These are phyloP conservation scores for Atractosteus spatula DNA, from an alignment of 2,113 vertebrate species.

Conservation along the genomic window DNA sequence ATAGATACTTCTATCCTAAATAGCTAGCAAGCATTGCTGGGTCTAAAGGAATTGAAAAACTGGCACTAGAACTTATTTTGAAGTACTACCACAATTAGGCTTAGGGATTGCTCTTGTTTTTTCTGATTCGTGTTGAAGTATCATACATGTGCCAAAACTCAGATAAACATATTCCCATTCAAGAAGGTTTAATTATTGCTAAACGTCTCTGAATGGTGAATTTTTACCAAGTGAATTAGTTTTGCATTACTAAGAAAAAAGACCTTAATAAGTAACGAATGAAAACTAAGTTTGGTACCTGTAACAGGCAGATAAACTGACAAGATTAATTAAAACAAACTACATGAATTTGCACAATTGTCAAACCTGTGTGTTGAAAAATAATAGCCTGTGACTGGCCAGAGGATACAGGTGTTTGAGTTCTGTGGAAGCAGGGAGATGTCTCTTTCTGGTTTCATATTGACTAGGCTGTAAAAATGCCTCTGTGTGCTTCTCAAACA, in stretches of 20 bases:
- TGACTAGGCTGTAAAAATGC: constrained; percentile 21
- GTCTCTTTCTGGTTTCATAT: constrained; percentile 17
- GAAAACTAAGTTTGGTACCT: constrained; percentile 61
- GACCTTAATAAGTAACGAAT: constrained; percentile 59
- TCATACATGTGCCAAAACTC: constrained; percentile 55
- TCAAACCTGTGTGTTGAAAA: constrained; percentile 72
- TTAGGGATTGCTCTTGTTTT: constrained; percentile 47
- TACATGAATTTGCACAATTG: constrained; percentile 71
- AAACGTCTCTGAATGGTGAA: constrained; percentile 52
- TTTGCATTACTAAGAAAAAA: constrained; percentile 62
- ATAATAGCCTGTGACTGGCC: constrained; percentile 63
- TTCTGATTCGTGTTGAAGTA: constrained; percentile 31
- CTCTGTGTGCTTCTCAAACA: neutral
- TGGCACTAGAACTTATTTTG: constrained; percentile 49
- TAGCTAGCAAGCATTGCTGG: constrained; percentile 33
- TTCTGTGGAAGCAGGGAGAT: constrained; percentile 22
- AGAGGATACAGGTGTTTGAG: constrained; percentile 58
- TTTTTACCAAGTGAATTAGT: constrained; percentile 47
- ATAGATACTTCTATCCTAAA: neutral
- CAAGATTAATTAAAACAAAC: constrained; percentile 66
- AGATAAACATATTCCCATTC: constrained; percentile 46
- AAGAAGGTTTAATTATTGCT: constrained; percentile 53
- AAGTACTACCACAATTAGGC: constrained; percentile 65
- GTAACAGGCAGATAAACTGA: constrained; percentile 65
- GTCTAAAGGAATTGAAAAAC: constrained; percentile 54